Base-by-base conservation (phyloP, 2,797 vertebrate genomes). In the Squalus acanthias region DNA sequence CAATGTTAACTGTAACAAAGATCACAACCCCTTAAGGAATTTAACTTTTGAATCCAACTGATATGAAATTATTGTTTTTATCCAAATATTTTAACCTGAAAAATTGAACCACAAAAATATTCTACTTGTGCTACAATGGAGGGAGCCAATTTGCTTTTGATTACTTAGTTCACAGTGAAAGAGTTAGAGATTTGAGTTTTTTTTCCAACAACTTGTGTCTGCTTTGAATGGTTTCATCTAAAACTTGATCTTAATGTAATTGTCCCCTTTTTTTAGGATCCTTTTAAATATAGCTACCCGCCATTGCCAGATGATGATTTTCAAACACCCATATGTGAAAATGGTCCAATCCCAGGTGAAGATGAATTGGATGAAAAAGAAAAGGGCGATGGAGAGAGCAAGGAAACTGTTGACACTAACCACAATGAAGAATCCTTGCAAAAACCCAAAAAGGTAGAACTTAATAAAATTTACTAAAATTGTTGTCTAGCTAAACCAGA, bases 261-360 rank as follows among this genome's bases (percentile, higher is more conserved):
- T 8, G n/a, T 85, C 79, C 6, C 39, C 46, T 92, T 33, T 57
- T 57, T n/a, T 65, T 97, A 99, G 99, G 99, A 99, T 97, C 96
- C 98, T 76, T 99, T 99, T 97, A 99, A 98, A 96, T 99, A 99
- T 91, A 99, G 98, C 97, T 99, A 99, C 96, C 99, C 99, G n/a
- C 99, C 99, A 7, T 98, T 99, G 89, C 98, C 98, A 12, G 99
- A 99, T 67, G 99, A 99, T 96, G 99, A 99, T 96, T 99, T 99
- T 97, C 99, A 99, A 97, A 99, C 99, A 0, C 99, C 99, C 10
- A 97, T 99, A 95, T 98, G 98, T 97, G 99, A 99, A 97, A 99
- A 99, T 53, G 99, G 99, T 24, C 99, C 99, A 0, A 98, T 99
- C 96, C 97, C 98, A 88, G 98, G 98, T 93, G 99, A 99, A 97